These are phyloP conservation scores for Prinia subflava DNA, from an alignment of 2,113 vertebrate genomes.

Conservation along the genomic window DNA sequence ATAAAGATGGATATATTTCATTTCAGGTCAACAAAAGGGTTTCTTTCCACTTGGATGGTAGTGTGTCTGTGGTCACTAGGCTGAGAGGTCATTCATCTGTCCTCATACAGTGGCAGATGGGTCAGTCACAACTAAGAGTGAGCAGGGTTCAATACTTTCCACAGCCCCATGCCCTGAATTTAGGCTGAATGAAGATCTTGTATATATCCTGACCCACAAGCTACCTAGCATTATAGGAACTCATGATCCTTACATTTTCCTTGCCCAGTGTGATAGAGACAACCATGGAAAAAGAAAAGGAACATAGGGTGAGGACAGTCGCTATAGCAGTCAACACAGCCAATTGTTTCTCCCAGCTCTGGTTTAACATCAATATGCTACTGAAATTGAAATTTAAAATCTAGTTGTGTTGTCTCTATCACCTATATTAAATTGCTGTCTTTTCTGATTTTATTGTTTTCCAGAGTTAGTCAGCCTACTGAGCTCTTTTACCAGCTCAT, in stretches of 20 bases:
- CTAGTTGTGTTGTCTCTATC: not conserved
- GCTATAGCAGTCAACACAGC: not conserved
- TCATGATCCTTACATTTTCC: not conserved
- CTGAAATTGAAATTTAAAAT: not conserved
- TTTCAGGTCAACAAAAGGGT: not conserved
- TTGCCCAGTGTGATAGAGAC: not conserved
- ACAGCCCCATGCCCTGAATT: not conserved
- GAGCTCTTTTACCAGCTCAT: not conserved
- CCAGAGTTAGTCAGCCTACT: not conserved
- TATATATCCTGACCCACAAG: not conserved
- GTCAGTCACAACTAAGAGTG: not conserved
- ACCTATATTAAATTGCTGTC: not conserved
- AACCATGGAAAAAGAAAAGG: not conserved
- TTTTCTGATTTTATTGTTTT: not conserved
- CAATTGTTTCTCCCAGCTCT: not conserved
- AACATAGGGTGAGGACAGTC: not conserved
- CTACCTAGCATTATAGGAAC: not conserved
- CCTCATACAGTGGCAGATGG: not conserved
- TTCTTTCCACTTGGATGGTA: not conserved
- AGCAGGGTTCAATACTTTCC: not conserved
- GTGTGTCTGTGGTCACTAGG: not conserved
- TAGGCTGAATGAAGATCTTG: not conserved
- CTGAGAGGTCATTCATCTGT: not conserved
- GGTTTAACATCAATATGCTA: not conserved
- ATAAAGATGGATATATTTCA: not conserved